Evolutionary conservation across 2,113 vertebrate genomes (phyloP), one percentile per base, ranked within the genome.

Genomic region (Gallinago paraguaiae): DNA sequence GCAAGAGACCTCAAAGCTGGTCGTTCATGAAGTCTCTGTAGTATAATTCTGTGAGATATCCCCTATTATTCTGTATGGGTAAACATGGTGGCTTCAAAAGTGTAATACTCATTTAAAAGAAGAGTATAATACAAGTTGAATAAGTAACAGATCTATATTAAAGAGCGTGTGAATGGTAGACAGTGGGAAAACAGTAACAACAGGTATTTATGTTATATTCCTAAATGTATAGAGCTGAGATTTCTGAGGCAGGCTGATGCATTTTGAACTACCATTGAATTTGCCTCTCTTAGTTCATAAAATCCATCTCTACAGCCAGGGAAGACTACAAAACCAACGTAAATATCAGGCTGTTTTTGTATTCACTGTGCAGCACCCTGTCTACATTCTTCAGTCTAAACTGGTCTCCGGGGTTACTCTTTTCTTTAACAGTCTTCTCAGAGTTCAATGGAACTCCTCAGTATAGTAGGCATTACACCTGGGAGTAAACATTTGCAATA

Each of bases 341-440:
- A 72, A 92, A 70, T 61, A 79, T 33, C 59, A 86, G 41, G 3
- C n/a, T 65, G 57, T 11, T 54, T 92, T 33, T 3, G 28, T 82
- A 89, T 89, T 89, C 89, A 9, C 53, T 76, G 35, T 53, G 45
- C 57, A 50, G 65, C 33, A 3, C 35, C 28, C 67, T 83, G 90
- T 88, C 94, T 63, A 14, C 93, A 57, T 94, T 94, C 82, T 67
- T 90, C 53, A 45, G 39, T 60, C 77, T 79, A 2, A 68, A 20
- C 61, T 68, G 61, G 30, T 91, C 77, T 93, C 93, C 90, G 83
- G 87, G 93, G 90, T 74, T 82, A 37, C 87, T 57, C 41, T 64
- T 90, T 77, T 61, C 41, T 39, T 87, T 46, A 67, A 31, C 71
- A 59, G 13, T 82, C 33, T 82, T 33, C 50, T 85, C 65, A 50